Conservation (phyloP, 2,797 vertebrate genomes). For the Taeniopygia guttata region DNA sequence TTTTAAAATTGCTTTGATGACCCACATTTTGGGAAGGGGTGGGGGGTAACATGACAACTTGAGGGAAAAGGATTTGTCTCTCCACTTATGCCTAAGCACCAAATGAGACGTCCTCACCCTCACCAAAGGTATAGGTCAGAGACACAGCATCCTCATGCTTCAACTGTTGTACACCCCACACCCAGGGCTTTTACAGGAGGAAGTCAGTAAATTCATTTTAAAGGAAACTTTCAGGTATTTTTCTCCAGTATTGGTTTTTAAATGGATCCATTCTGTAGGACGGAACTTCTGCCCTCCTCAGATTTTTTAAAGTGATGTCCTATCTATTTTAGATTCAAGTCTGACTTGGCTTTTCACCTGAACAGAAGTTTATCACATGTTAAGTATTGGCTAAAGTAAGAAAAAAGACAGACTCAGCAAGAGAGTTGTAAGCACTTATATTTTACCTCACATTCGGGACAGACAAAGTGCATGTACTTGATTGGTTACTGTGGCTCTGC, state of each 20-base stretch:
- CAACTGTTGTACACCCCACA: not conserved
- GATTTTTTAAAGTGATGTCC: not conserved
- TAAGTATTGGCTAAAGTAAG: not conserved
- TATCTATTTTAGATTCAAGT: not conserved
- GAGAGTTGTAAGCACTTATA: not conserved
- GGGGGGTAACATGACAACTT: not conserved
- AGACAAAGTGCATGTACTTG: not conserved
- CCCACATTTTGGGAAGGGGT: not conserved
- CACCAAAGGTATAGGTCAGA: not conserved
- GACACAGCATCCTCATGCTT: not conserved
- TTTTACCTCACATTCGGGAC: not conserved
- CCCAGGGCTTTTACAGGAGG: not conserved
- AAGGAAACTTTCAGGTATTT: conserved; percentile 29
- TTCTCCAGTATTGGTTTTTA: not conserved
- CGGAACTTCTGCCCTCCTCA: not conserved
- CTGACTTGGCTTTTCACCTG: not conserved
- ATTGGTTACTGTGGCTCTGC: not conserved
- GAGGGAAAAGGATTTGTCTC: conserved; percentile 14
- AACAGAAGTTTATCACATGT: not conserved
- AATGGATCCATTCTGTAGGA: not conserved
- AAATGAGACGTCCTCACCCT: not conserved
- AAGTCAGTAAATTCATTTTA: conserved; percentile 50
- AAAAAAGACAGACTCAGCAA: not conserved
- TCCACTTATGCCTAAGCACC: not conserved
- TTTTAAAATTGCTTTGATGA: conserved; percentile 62